phyloP scores from a whole-genome alignment of 2,113 vertebrate species.

The Gnathonemus longibarbis region DNA sequence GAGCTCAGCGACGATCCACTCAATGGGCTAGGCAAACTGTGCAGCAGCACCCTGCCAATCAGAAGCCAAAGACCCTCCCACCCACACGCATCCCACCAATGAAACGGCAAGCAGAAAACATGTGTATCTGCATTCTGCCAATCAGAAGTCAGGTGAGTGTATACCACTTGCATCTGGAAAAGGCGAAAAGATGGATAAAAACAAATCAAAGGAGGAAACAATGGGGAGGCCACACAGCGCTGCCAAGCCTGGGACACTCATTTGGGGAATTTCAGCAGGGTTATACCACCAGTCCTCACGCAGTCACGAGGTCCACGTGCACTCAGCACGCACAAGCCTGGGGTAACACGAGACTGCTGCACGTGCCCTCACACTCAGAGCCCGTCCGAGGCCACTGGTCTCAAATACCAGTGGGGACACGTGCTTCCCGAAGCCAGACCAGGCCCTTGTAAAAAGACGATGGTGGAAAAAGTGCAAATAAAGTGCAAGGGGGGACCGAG shows the following conservation, averaged over 20 bases:
- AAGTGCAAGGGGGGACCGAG: conserved; percentile 49
- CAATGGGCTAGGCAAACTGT: conserved; percentile 46
- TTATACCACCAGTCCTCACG: conserved; percentile 33
- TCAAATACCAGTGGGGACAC: conserved; percentile 55
- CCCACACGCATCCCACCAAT: background rate
- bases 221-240: conserved; percentile 17
- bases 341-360: conserved; percentile 58
- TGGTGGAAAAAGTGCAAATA: conserved; percentile 46
- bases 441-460: conserved; percentile 43
- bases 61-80: background rate
- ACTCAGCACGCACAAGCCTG: conserved; percentile 41
- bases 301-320: conserved; percentile 18
- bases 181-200: background rate
- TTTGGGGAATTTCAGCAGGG: conserved; percentile 43
- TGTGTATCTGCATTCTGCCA: background rate
- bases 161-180: background rate
- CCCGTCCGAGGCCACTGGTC: conserved; percentile 45
- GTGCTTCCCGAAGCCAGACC: conserved; percentile 41
- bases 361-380: conserved; percentile 46
- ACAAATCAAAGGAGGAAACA: background rate
- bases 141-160: background rate
- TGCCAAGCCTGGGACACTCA: conserved; percentile 39
- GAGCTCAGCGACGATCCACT: conserved; percentile 45
- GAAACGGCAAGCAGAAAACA: background rate
- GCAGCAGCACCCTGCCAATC: conserved; percentile 8